A percentile compares a stretch with the other conserved stretches of the same genome.
These are phyloP conservation scores for Forbesichthys agassizii DNA, from an alignment of 2,113 vertebrate genomes.

Conservation along the genomic window DNA sequence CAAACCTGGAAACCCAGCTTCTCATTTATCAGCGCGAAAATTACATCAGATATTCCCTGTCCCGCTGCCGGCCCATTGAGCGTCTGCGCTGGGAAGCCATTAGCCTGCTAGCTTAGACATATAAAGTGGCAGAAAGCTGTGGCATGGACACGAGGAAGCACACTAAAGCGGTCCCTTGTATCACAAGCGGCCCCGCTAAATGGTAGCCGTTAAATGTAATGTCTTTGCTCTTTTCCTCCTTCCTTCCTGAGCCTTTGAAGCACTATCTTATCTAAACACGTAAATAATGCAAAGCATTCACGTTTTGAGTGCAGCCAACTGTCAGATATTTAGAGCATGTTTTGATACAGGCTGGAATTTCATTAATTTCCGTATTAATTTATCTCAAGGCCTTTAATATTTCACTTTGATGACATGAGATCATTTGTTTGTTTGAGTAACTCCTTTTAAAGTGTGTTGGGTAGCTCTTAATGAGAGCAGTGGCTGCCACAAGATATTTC, in stretches of 20 bases:
- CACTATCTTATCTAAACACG: slow-evolving; percentile 68
- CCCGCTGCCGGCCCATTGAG: slow-evolving; percentile 68
- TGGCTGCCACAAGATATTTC: neutral
- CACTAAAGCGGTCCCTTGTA: slow-evolving; percentile 50
- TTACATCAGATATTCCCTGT: slow-evolving; percentile 75
- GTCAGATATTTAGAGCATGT: slow-evolving; percentile 58
- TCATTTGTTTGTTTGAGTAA: slow-evolving; percentile 34
- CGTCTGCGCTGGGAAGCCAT: slow-evolving; percentile 55
- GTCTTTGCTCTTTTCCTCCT: slow-evolving; percentile 54
- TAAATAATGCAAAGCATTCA: slow-evolving; percentile 72
- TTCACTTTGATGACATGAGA: slow-evolving; percentile 57
- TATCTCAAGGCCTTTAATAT: slow-evolving; percentile 58
- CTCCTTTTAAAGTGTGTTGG: slow-evolving; percentile 34
- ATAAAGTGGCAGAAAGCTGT: slow-evolving; percentile 70
- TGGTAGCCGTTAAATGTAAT: slow-evolving; percentile 70
- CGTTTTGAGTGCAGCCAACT: slow-evolving; percentile 53
- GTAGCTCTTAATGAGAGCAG: slow-evolving; percentile 19
- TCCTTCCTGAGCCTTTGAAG: slow-evolving; percentile 61
- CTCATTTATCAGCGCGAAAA: slow-evolving; percentile 81
- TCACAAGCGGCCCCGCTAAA: slow-evolving; percentile 50
- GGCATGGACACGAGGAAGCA: slow-evolving; percentile 67
- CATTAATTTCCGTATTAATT: slow-evolving; percentile 63
- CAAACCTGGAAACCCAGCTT: slow-evolving; percentile 76
- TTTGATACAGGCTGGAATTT: slow-evolving; percentile 70
- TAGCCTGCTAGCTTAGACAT: slow-evolving; percentile 70